Conservation (phyloP, 1,140 invertebrate genomes). For the Cydia pomonella region DNA sequence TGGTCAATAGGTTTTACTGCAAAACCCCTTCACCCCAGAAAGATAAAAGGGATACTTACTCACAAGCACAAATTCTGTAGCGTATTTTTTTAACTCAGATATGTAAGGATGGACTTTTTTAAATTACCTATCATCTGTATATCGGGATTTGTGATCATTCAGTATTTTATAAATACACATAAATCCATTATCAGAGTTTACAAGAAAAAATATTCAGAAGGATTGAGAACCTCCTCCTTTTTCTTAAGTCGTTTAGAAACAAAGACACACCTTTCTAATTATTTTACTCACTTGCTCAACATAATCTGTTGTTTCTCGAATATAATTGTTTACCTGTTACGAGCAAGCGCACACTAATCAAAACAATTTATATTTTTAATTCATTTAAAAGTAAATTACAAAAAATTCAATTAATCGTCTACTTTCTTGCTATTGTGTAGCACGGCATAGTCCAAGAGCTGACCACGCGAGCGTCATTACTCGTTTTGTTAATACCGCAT, state of each 20-base stretch:
- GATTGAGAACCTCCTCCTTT: no score
- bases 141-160: no score
- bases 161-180: no score
- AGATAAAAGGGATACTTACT: no score
- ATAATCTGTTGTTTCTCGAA: background rate
- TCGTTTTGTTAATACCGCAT: constrained; percentile 63
- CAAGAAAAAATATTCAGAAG: no score
- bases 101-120: no score
- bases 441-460: constrained; percentile 51
- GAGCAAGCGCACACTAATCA: background rate
- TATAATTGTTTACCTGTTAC: constrained; percentile 13
- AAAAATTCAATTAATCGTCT: constrained; percentile 19
- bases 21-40: no score
- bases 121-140: no score
- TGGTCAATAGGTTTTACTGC: background rate
- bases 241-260: background rate
- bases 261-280: background rate
- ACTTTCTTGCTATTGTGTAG: constrained; percentile 34
- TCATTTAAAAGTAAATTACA: constrained; percentile 16
- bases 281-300: background rate
- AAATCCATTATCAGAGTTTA: no score
- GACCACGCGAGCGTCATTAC: constrained; percentile 49
- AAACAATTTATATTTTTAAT: constrained; percentile 18
- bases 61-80: no score
- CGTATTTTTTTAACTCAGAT: no score